Percentiles rank a stretch among this genome's conserved stretches.
These are phyloP conservation scores for Misgurnus anguillicaudatus DNA, from an alignment of 2,113 vertebrate genomes.

Conservation along the genomic window DNA sequence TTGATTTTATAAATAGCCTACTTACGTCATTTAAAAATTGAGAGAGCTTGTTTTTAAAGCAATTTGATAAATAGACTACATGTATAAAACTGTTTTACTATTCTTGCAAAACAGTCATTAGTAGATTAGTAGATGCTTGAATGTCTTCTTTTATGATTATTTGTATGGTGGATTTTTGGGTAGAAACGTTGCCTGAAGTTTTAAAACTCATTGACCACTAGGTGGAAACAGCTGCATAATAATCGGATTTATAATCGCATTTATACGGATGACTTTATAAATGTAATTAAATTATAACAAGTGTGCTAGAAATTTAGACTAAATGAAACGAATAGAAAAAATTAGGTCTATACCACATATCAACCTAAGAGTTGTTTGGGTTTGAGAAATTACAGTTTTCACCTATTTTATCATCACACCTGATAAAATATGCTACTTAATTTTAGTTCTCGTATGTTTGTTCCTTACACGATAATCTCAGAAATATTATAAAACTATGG, in stretches of 20 bases:
- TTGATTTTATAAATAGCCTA: too few species aligned
- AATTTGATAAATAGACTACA: neutral
- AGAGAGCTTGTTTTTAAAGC: neutral
- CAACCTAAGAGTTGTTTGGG: neutral
- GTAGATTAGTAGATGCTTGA: neutral
- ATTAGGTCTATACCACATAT: too few species aligned
- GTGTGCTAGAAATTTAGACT: neutral
- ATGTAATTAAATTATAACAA: neutral
- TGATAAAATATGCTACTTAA: neutral
- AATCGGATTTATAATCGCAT: neutral
- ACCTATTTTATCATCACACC: neutral
- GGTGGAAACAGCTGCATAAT: constrained; percentile 36
- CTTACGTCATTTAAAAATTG: too few species aligned
- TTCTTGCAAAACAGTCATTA: neutral
- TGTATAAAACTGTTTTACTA: neutral
- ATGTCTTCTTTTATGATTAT: neutral
- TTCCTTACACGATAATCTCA: neutral
- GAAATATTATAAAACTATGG: neutral
- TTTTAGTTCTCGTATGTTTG: neutral
- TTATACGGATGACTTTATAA: neutral
- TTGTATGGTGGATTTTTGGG: neutral
- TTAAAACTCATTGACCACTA: constrained; percentile 27
- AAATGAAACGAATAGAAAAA: too few species aligned
- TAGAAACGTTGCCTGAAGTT: neutral
- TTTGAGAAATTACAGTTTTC: neutral